phyloP scores from a whole-genome alignment of 2,113 vertebrate genomes.

The Salvator merianae region DNA sequence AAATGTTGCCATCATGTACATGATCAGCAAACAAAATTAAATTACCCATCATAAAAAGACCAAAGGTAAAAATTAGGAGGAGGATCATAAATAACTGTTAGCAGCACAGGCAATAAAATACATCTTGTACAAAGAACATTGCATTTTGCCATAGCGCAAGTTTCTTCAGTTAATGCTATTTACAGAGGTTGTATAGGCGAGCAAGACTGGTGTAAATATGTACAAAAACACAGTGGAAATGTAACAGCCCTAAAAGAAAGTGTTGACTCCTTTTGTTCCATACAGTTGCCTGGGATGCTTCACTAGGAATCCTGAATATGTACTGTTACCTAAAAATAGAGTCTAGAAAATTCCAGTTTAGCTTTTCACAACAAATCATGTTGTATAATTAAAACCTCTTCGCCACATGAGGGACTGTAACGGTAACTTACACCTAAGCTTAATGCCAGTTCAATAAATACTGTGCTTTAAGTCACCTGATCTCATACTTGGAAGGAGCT shows the following conservation, averaged over 20 bases:
- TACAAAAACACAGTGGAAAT: slow-evolving; percentile 58
- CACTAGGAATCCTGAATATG: slow-evolving; percentile 47
- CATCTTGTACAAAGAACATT: slow-evolving; percentile 68
- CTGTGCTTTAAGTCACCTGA: slow-evolving; percentile 55
- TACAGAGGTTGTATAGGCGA: slow-evolving; percentile 65
- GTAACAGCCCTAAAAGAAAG: slow-evolving; percentile 60
- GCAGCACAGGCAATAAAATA: slow-evolving; percentile 72
- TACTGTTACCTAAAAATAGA: slow-evolving; percentile 65
- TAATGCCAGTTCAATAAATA: slow-evolving; percentile 20
- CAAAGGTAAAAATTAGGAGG: slow-evolving; percentile 41
- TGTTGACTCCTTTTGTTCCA: slow-evolving; percentile 73
- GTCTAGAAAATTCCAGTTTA: slow-evolving; percentile 54
- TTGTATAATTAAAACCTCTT: slow-evolving; percentile 29
- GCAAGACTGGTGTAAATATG: slow-evolving; percentile 65
- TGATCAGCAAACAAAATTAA: slow-evolving; percentile 67
- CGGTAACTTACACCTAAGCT: slow-evolving; percentile 22
- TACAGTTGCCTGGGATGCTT: slow-evolving; percentile 77
- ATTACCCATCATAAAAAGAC: slow-evolving; percentile 57
- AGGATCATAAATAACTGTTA: slow-evolving; percentile 69
- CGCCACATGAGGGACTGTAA: slow-evolving; percentile 21
- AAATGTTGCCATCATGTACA: slow-evolving; percentile 37
- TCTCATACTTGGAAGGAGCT: neutral
- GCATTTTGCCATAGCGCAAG: slow-evolving; percentile 67
- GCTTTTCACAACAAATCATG: slow-evolving; percentile 37
- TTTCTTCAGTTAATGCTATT: slow-evolving; percentile 62